Conservation (phyloP, 92 coral and sea anemone genomes). For the Umimayanthus chanpuru region DNA sequence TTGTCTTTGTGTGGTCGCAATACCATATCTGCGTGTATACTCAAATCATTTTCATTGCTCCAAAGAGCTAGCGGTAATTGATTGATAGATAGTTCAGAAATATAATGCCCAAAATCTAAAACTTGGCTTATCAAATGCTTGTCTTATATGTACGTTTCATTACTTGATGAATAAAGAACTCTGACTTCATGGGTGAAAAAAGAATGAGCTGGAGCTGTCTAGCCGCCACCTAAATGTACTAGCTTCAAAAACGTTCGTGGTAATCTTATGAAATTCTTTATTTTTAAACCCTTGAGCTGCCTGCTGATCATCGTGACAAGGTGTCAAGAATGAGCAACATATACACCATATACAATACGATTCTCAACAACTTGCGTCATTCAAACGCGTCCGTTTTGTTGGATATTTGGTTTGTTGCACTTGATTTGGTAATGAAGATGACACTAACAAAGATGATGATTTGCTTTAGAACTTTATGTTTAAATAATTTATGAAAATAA, state of each 20-base stretch:
- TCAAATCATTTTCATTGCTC: not conserved
- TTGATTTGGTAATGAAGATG: not conserved
- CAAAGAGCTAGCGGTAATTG: not conserved
- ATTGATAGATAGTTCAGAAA: no score
- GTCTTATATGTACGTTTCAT: not conserved
- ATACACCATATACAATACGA: not conserved
- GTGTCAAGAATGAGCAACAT: not conserved
- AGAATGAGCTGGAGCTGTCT: not conserved
- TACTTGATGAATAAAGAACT: not conserved
- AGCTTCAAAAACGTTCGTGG: not conserved
- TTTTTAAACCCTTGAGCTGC: not conserved
- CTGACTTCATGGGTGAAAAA: no score
- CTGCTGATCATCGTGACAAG: not conserved
- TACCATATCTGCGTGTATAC: not conserved
- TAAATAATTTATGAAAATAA: not conserved
- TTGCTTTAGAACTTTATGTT: slow-evolving; percentile 3
- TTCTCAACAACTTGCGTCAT: not conserved
- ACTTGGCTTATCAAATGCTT: not conserved
- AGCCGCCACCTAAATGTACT: not conserved
- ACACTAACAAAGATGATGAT: not conserved
- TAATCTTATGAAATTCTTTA: not conserved
- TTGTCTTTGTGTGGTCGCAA: not conserved
- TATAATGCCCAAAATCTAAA: no score
- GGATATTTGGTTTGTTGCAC: not conserved
- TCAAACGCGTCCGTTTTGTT: not conserved